Percentiles rank a stretch among this genome's conserved stretches.
These are phyloP conservation scores for Ailuropoda melanoleuca DNA, from an alignment of 2,113 vertebrate genomes.

Conservation along the genomic window DNA sequence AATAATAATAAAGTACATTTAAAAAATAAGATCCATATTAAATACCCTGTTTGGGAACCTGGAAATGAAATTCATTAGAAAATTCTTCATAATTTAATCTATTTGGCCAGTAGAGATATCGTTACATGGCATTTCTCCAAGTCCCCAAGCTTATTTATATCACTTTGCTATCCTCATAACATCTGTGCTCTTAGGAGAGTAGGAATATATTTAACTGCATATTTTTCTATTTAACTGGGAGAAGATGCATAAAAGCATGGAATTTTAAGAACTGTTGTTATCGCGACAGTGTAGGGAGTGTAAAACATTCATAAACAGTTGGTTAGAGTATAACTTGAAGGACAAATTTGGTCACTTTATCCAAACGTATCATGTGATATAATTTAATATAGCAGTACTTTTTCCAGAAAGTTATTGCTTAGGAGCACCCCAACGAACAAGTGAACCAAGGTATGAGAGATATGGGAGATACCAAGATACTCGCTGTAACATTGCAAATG, in stretches of 20 bases:
- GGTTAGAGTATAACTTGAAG: neutral
- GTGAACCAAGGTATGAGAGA: slow-evolving; percentile 16
- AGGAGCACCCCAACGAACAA: slow-evolving; percentile 5
- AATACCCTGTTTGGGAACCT: slow-evolving; percentile 12
- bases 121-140: slow-evolving; percentile 64
- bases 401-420: slow-evolving; percentile 27
- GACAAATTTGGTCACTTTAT: slow-evolving; percentile 41
- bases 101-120: slow-evolving; percentile 37
- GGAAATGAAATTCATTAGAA: slow-evolving; percentile 52
- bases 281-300: neutral
- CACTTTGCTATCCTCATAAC: slow-evolving; percentile 53
- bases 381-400: slow-evolving; percentile 30
- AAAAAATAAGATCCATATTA: neutral
- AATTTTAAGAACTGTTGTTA: neutral
- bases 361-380: neutral
- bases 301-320: slow-evolving; percentile 26
- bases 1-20: slow-evolving; percentile 8
- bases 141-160: slow-evolving; percentile 61
- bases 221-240: slow-evolving; percentile 46
- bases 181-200: slow-evolving; percentile 62
- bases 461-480: neutral
- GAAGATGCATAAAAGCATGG: slow-evolving; percentile 17
- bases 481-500: neutral
- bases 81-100: slow-evolving; percentile 33
- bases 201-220: slow-evolving; percentile 32